Evolutionary conservation across 2,113 vertebrate genomes (phyloP).

Genomic region (Hypocryptadius cinnamomeus): DNA sequence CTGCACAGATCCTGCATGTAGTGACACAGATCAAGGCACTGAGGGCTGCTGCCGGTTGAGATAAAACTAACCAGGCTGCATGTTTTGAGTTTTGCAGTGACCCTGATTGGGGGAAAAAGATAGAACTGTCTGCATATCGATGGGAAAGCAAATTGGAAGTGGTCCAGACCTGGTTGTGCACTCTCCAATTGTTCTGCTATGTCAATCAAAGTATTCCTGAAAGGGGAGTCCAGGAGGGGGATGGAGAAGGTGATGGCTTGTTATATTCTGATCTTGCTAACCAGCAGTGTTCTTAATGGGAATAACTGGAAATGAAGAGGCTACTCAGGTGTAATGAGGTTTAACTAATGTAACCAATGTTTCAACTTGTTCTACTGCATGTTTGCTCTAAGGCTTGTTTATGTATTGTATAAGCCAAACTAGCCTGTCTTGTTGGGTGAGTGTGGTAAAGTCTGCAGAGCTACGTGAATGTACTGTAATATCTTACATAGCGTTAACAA

Average conservation of each 20-base stretch:
- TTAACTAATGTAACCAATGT: slow-evolving; percentile 53
- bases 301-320: slow-evolving; percentile 42
- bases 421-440: slow-evolving; percentile 70
- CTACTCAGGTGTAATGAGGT: slow-evolving; percentile 51
- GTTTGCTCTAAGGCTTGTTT: slow-evolving; percentile 65
- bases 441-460: slow-evolving; percentile 54
- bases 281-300: background rate
- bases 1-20: fast-evolving
- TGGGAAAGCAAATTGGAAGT: background rate
- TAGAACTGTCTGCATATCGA: background rate
- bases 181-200: background rate
- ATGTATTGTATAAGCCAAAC: slow-evolving; percentile 68
- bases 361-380: slow-evolving; percentile 53
- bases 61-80: background rate
- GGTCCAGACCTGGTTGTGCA: background rate
- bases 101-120: background rate
- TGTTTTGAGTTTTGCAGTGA: background rate
- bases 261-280: background rate
- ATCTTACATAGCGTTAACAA: slow-evolving; percentile 38
- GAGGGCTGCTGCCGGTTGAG: background rate
- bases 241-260: background rate
- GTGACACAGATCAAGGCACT: fast-evolving
- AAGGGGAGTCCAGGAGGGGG: background rate
- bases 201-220: background rate
- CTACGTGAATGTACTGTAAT: slow-evolving; percentile 39